phyloP scores from a whole-genome alignment of 1,140 invertebrate species.

The Hylaeus volcanicus region DNA sequence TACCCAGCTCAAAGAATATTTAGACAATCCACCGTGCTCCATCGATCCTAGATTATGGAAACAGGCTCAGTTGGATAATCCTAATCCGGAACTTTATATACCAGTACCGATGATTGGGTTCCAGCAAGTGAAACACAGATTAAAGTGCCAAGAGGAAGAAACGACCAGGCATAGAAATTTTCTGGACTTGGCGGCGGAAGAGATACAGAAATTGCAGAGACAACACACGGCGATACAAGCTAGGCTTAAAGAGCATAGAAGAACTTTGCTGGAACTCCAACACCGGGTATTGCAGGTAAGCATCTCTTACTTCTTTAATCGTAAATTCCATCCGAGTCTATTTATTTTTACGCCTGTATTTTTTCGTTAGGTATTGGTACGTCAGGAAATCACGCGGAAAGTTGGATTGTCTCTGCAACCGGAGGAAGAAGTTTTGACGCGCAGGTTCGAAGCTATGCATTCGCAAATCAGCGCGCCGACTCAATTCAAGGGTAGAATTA shows the following conservation, averaged over 20 bases:
- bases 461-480: constrained; percentile 93
- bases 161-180: constrained; percentile 89
- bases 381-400: constrained; percentile 92
- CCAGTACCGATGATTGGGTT: constrained; percentile 97
- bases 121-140: constrained; percentile 89
- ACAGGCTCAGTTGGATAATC: constrained; percentile 96
- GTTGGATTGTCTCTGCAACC: constrained; percentile 91
- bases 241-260: constrained; percentile 87
- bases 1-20: constrained; percentile 91
- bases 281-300: constrained; percentile 87
- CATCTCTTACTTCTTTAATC: not conserved
- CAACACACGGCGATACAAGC: constrained; percentile 87
- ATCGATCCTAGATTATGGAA: constrained; percentile 91
- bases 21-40: constrained; percentile 92
- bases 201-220: constrained; percentile 87
- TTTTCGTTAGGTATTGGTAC: constrained; percentile 87
- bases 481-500: constrained; percentile 94
- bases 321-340: not conserved
- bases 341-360: not conserved
- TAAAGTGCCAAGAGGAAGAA: constrained; percentile 91
- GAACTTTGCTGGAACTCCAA: constrained; percentile 87
- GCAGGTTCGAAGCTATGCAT: constrained; percentile 91
- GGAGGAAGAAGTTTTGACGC: constrained; percentile 93
- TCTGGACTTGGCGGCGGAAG: constrained; percentile 87
- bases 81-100: constrained; percentile 92